Evolutionary conservation across 2,888 invertebrate genomes (phyloP), one percentile per base, ranked within the genome.

Genomic region (Plagiodera versicolora): DNA sequence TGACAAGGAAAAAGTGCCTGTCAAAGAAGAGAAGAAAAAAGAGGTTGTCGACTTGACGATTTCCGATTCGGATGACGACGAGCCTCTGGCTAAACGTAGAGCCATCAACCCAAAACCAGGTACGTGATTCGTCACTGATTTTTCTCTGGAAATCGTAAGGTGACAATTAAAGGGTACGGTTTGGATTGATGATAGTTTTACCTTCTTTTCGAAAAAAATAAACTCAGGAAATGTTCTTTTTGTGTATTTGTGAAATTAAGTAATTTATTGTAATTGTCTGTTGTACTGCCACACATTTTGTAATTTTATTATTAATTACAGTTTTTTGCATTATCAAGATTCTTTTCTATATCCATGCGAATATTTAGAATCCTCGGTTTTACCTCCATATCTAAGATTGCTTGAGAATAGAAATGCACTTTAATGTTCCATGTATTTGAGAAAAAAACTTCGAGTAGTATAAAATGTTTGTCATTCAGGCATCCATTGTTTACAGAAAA

Each of bases 51-150:
- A 91, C 79, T 81, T 90, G 65, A 90, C 90, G 0, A 67, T 84
- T n/a, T 89, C 89, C 0, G 90, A 90, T 79, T 89, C 89, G 0
- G 90, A 90, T 63, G 86, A 83, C 63, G 85, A 83, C 61, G 86
- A 89, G 72, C 89, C 89, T 70, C 80, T 87, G 74, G 87, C 89
- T 11, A 83, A 88, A 65, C 81, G 87, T 70, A 81, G 67, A 53
- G 71, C 76, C 45, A 77, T 83, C 4, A 84, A 84, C 50, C 82
- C 84, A 1, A 79, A 78, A 45, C 79, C 80, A 53, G 67, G 67
- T 64, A 63, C 61, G 61, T 59, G 39, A 39, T 14, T 14, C 11
- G 14, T 14, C 39, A n/a, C 39, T 6, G 39, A 4, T 39, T 32
- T 32, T 10, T 32, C 11, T 6, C 32, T 32, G 32, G 32, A 24